Base-by-base conservation (phyloP, 2,888 invertebrate species). In the Tetramorium bicarinatum region DNA sequence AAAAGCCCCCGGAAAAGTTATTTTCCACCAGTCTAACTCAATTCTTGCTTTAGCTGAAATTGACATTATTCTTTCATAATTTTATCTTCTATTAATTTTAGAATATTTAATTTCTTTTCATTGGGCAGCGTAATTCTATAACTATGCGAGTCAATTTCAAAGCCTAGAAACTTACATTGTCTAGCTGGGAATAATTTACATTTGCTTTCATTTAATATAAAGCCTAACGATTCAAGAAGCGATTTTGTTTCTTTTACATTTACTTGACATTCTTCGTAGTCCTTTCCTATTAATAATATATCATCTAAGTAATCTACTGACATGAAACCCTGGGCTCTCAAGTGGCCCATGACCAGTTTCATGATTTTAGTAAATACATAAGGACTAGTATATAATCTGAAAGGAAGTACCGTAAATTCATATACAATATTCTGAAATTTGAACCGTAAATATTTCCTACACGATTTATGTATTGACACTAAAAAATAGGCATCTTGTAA, bases 361-460 rank as follows among this genome's bases (percentile, higher is more conserved):
- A 83, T 41, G 8, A 83, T 4, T 13, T 79, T 79, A 15, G 77
- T 79, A 34, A 83, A 83, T 1, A 72, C 44, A 9, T 41, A 79
- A 34, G 75, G 82, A 9, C 38, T 34, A 34, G 69, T 59, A 29
- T 29, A 59, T 11, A 76, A 15, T 0, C 69, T 29, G 25, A 75
- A 75, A 9, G 76, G 52, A 2, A 82, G 59, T 21, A 47, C 47
- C 8, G 38, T 67, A 29, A 69, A 76, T 18, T 83, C 71, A 13
- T 64, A 83, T 7, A 59, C 8, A 18, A 15, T 66, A 9, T 15
- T 18, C n/a, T 71, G 25, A 47, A 83, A 83, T 21, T 25, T 15
- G 25, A 83, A 83, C 8, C 72, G n/a, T 38, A 77, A 34, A 7
- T 41, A 83, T 66, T 83, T 83, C 15, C 47, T 64, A 66, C 47